Evolutionary conservation across 2,113 vertebrate genomes (phyloP).

Genomic region (Syngnathus typhle): DNA sequence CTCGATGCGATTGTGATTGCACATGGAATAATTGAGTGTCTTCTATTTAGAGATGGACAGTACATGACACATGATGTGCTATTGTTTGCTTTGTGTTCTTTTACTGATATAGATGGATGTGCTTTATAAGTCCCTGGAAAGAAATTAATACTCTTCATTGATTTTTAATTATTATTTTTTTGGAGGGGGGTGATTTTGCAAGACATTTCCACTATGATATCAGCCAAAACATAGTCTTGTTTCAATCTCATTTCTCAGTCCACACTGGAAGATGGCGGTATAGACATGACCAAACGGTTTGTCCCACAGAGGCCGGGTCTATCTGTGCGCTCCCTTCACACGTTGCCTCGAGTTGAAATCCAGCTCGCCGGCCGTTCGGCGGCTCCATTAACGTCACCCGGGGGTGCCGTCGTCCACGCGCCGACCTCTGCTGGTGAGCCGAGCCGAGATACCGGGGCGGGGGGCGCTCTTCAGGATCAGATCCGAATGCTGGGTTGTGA

Average conservation of each 20-base stretch:
- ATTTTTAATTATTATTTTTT: too few species aligned
- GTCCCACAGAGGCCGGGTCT: slow-evolving; percentile 50
- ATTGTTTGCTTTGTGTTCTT: too few species aligned
- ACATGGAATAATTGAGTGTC: too few species aligned
- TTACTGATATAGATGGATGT: too few species aligned
- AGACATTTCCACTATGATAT: too few species aligned
- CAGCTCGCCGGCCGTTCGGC: slow-evolving; percentile 49
- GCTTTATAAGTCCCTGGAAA: too few species aligned
- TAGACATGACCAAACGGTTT: slow-evolving; percentile 34
- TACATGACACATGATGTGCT: too few species aligned
- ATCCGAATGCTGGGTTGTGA: slow-evolving; percentile 70
- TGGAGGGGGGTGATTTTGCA: too few species aligned
- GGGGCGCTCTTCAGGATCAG: slow-evolving; percentile 56
- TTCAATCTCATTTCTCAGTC: slow-evolving; percentile 43
- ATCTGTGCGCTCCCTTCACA: slow-evolving; percentile 41
- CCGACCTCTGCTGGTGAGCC: slow-evolving; percentile 35
- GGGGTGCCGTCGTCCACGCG: slow-evolving; percentile 29
- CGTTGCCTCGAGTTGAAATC: slow-evolving; percentile 56
- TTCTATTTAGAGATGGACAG: too few species aligned
- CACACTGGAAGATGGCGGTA: slow-evolving; percentile 40
- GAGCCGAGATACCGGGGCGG: slow-evolving; percentile 30
- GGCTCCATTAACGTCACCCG: slow-evolving; percentile 33
- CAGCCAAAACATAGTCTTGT: background rate
- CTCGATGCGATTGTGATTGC: too few species aligned
- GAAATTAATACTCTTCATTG: too few species aligned